Percentiles rank a stretch among this genome's conserved stretches.
These are phyloP conservation scores for Sycon ciliatum DNA, from an alignment of 37 sponge, comb jelly and placozoan species.

Conservation along the genomic window DNA sequence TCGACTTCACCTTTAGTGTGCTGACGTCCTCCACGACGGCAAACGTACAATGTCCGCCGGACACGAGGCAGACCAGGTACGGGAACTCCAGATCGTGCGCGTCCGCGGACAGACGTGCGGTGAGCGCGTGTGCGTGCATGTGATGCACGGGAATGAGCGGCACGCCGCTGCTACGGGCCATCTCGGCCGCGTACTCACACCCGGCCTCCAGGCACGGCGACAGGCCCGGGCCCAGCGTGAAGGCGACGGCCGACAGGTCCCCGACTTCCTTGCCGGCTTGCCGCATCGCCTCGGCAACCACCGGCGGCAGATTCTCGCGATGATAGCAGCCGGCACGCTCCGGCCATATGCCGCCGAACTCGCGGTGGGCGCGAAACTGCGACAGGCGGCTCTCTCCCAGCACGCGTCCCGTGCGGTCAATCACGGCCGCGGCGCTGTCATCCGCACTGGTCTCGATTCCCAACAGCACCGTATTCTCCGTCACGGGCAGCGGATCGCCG, in stretches of 20 bases:
- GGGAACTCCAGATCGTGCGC: slow-evolving; percentile 61
- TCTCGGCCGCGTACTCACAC: slow-evolving; percentile 31
- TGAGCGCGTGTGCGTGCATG: slow-evolving; percentile 81
- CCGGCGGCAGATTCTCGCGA: slow-evolving; percentile 27
- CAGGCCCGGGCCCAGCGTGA: slow-evolving; percentile 72
- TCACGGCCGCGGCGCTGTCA: slow-evolving; percentile 64
- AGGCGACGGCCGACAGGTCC: slow-evolving; percentile 54
- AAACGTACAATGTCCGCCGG: slow-evolving; percentile 75
- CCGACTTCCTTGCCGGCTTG: slow-evolving; percentile 18
- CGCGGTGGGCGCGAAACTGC: slow-evolving; percentile 32
- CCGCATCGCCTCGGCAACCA: slow-evolving; percentile 35
- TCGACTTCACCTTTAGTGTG: too few relatives aligned
- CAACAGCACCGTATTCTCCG: too few relatives aligned
- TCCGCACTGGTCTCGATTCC: slow-evolving; percentile 84
- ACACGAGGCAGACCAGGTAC: slow-evolving; percentile 62
- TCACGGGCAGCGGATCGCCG: too few relatives aligned
- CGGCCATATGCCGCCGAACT: slow-evolving; percentile 60
- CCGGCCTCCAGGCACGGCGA: slow-evolving; percentile 47
- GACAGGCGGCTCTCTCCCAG: slow-evolving; percentile 41
- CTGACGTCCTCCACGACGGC: slow-evolving; percentile 26
- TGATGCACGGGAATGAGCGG: slow-evolving; percentile 71
- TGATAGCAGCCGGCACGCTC: slow-evolving; percentile 40
- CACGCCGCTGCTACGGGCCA: slow-evolving; percentile 37
- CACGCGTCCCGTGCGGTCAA: slow-evolving; percentile 24
- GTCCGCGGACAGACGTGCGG: slow-evolving; percentile 24